Percentiles rank a stretch among this genome's conserved stretches.
Evolutionary conservation across 2,113 vertebrate species (phyloP).

Genomic region (Rhinolophus sinicus): DNA sequence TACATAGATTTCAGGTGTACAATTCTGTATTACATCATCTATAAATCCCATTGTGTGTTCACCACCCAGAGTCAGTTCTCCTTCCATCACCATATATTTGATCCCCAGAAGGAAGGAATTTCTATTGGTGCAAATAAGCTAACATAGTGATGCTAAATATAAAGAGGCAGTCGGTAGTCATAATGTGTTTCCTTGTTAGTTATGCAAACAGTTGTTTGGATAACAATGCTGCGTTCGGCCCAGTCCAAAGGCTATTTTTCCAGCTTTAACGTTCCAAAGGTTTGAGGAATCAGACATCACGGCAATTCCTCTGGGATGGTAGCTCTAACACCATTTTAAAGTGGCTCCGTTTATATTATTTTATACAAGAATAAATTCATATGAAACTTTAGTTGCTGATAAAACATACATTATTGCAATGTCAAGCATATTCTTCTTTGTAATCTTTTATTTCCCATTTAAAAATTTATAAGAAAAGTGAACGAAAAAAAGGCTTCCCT

Average conservation of each 20-base stretch:
- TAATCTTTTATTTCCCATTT: neutral
- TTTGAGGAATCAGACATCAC: neutral
- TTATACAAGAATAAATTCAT: neutral
- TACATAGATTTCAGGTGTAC: no score
- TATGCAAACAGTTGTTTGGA: neutral
- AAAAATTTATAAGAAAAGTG: constrained; percentile 1
- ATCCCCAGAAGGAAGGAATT: neutral
- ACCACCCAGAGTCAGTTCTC: no score
- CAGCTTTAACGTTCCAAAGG: neutral
- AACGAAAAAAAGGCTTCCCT: neutral
- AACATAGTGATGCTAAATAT: neutral
- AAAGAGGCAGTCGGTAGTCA: neutral
- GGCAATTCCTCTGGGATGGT: neutral
- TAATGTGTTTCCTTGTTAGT: neutral
- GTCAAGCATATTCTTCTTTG: neutral
- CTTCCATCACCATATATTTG: no score
- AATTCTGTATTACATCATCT: no score
- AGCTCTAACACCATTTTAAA: neutral
- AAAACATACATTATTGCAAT: neutral
- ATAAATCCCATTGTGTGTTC: no score
- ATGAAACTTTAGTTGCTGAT: constrained; percentile 16
- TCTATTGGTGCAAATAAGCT: neutral
- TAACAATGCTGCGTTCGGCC: neutral
- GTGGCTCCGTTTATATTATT: neutral
- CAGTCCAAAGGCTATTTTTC: neutral